A percentile compares a stretch with the other conserved stretches of the same genome.
Conservation (phyloP, 2,888 invertebrate genomes). For the Trichopoda pennipes region DNA sequence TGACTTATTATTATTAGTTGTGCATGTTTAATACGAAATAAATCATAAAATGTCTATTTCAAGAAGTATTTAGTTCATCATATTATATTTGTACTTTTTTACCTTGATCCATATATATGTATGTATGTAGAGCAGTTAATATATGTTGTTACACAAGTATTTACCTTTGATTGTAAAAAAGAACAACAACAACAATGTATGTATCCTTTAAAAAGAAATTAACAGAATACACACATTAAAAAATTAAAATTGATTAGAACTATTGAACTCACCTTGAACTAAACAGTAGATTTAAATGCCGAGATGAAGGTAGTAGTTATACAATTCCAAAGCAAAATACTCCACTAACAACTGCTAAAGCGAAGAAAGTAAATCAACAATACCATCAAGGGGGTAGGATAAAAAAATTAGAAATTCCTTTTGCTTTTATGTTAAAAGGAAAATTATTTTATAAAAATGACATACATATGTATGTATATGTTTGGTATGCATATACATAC, state of each 20-base stretch:
- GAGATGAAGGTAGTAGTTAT: slow-evolving; percentile 49
- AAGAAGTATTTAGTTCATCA: neutral
- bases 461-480: neutral
- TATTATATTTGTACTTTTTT: slow-evolving; percentile 2
- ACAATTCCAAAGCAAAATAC: slow-evolving; percentile 71
- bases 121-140: slow-evolving; percentile 37
- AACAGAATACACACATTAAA: slow-evolving; percentile 49
- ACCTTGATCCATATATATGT: slow-evolving; percentile 35
- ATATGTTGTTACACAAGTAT: slow-evolving; percentile 23
- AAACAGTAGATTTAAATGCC: slow-evolving; percentile 22
- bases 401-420: slow-evolving; percentile 46
- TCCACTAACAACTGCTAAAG: slow-evolving; percentile 60
- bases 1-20: too few species aligned
- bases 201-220: slow-evolving; percentile 55
- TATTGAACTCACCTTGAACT: slow-evolving; percentile 60
- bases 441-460: slow-evolving; percentile 51
- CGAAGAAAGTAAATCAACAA: slow-evolving; percentile 71
- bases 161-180: slow-evolving; percentile 47
- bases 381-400: slow-evolving; percentile 56
- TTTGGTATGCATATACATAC: too few species aligned
- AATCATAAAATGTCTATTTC: neutral
- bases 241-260: slow-evolving; percentile 20
- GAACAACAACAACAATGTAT: slow-evolving; percentile 22
- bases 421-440: slow-evolving; percentile 36
- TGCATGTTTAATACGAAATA: too few species aligned